Conservation (phyloP, 2,888 invertebrate species). For the Calameuta idolon region DNA sequence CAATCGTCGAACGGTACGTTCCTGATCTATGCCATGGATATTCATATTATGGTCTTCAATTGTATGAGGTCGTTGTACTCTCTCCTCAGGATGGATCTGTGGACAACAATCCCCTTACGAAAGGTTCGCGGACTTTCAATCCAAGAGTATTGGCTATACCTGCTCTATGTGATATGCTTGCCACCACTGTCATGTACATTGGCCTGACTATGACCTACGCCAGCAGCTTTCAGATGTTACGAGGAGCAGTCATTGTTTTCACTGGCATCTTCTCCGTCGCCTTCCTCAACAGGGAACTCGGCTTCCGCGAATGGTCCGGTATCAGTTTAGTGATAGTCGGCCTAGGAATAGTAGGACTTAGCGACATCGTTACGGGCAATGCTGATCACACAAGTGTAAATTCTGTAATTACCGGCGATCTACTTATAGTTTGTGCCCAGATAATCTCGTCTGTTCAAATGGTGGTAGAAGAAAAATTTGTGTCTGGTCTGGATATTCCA, state of each 20-base stretch:
- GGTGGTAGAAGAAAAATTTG: constrained; percentile 94
- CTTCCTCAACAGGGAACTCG: constrained; percentile 78
- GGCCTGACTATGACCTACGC: constrained; percentile 92
- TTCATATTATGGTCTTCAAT: constrained; percentile 20
- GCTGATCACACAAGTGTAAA: constrained; percentile 70
- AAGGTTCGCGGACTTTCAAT: constrained; percentile 82
- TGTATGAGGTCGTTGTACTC: constrained; percentile 9
- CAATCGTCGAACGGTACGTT: constrained; percentile 70
- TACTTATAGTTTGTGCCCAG: constrained; percentile 80
- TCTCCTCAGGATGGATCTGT: constrained; percentile 52
- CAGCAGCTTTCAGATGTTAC: constrained; percentile 96
- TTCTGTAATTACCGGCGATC: constrained; percentile 84
- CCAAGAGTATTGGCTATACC: constrained; percentile 86
- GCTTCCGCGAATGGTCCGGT: constrained; percentile 80
- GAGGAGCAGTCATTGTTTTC: constrained; percentile 91
- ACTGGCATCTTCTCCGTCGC: constrained; percentile 88
- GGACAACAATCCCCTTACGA: constrained; percentile 72
- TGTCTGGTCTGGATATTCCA: constrained; percentile 86
- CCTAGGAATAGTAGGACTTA: constrained; percentile 78
- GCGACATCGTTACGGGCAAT: constrained; percentile 73
- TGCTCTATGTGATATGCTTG: constrained; percentile 89
- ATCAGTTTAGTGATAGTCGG: constrained; percentile 80
- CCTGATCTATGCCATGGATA: background rate
- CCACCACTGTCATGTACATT: constrained; percentile 90
- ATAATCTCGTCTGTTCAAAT: constrained; percentile 87